Percentiles rank a stretch among this genome's conserved stretches.
Evolutionary conservation across 2,888 invertebrate species (phyloP).

Genomic region (Hypena proboscidalis): DNA sequence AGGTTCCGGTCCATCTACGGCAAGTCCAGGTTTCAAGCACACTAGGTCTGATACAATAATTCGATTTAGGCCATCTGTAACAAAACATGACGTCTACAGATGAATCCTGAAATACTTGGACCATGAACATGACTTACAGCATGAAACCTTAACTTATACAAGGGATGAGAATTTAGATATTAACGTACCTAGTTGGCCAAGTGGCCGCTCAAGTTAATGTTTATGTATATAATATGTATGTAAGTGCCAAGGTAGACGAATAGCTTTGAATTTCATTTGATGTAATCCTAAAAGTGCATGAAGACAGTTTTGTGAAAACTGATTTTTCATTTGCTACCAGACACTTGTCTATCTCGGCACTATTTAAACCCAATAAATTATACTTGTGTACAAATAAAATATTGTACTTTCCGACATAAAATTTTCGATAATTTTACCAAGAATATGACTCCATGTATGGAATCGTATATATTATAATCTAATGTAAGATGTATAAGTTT

Average conservation of each 20-base stretch:
- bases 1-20: too few species aligned
- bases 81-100: too few species aligned
- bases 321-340: conserved; percentile 5
- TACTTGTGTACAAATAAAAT: conserved; percentile 38
- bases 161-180: too few species aligned
- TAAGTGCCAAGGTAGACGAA: conserved; percentile 17
- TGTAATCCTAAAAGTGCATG: conserved; percentile 8
- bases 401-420: conserved; percentile 41
- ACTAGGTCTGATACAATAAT: too few species aligned
- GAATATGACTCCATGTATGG: conserved; percentile 48
- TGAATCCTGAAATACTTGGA: too few species aligned
- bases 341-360: conserved; percentile 27
- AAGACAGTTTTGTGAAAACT: conserved; percentile 14
- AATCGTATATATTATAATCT: conserved; percentile 38
- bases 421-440: conserved; percentile 65
- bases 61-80: too few species aligned
- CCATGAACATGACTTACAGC: too few species aligned
- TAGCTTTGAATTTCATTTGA: conserved; percentile 15
- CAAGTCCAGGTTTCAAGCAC: too few species aligned
- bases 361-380: conserved; percentile 17
- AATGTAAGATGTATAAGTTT: conserved; percentile 31
- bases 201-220: conserved; percentile 27
- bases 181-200: background rate
- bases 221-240: conserved; percentile 19
- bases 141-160: too few species aligned